Evolutionary conservation across 2,797 vertebrate species (phyloP), one percentile per base, ranked within the genome.

Genomic region (Pseudochirops corinnae): DNA sequence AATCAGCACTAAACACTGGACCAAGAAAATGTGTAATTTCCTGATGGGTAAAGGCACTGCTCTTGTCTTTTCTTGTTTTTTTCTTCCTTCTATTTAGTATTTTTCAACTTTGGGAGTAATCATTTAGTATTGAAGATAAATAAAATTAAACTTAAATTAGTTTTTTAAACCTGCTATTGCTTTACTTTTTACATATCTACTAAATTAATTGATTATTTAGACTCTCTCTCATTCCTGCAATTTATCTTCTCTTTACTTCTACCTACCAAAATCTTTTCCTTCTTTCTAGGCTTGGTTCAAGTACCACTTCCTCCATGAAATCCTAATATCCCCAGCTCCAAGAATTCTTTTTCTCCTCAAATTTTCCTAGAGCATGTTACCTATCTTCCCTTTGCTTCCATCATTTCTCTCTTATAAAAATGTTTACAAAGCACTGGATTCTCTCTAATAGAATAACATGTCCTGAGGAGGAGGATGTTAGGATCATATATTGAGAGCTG

Each of bases 1-100:
- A 13, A 74, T 24, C 67, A 82, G 18, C n/a, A 24, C n/a, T 46
- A 21, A 82, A 24, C 6, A 82, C 24, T 6, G 3, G n/a, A 46
- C 2, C 67, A 82, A 82, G 67, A 82, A 82, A 46, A 82, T 82
- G 93, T 39, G 0, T 67, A 11, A 87, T 93, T 95, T 97, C 93
- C 2, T 74, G 53, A 7, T 26, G 29, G 11, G 29, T 10, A 96
- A 29, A 94, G 31, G 18, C 55, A 92, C 39, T 94, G 7, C 55
- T 50, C 1, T 56, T 53, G 7, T 4, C 46, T 93, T 94, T 31
- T 3, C 39, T 74, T 0, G 33, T 46, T 46, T 10, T 93, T 16
- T 52, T 94, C 24, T 21, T 93, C 58, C 29, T 57, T 14, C 91
- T 91, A 24, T 82, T 21, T 0, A 46, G 0, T 67, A 2, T 91